Evolutionary conservation across 2,113 vertebrate genomes (phyloP).

Genomic region (Ictalurus furcatus): DNA sequence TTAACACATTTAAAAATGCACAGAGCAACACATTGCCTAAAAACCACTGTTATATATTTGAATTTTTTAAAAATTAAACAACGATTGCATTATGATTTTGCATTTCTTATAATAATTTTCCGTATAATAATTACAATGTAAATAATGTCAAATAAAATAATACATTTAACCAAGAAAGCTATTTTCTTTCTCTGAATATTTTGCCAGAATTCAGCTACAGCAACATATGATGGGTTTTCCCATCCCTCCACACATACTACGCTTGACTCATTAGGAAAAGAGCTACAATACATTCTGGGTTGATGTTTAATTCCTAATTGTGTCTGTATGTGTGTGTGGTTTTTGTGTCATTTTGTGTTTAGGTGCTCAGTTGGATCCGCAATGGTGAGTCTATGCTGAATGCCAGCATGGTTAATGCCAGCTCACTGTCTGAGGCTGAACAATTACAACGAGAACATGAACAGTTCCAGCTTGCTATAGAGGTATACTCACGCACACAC

Average conservation of each 20-base stretch:
- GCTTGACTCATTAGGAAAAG: neutral
- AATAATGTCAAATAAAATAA: neutral
- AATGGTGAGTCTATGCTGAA: constrained; percentile 98
- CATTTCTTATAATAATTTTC: neutral
- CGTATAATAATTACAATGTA: too few relatives aligned
- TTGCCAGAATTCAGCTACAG: neutral
- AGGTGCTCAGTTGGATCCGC: constrained; percentile 98
- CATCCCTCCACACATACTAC: neutral
- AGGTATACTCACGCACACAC: constrained; percentile 71
- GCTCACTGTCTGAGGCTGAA: constrained; percentile 95
- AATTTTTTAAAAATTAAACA: neutral
- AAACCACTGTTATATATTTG: neutral
- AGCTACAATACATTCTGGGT: neutral
- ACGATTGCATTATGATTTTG: neutral
- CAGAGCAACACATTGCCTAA: neutral
- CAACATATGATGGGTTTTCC: neutral
- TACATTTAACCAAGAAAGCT: neutral
- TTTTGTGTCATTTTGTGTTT: constrained; percentile 40
- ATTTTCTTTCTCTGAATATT: neutral
- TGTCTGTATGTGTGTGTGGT: constrained; percentile 22
- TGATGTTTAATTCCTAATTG: neutral
- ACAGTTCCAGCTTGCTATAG: constrained; percentile 93
- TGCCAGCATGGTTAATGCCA: constrained; percentile 94
- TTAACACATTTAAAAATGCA: neutral
- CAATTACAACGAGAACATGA: constrained; percentile 97